These are phyloP conservation scores for Paedocypris micromegethes DNA, from an alignment of 2,797 vertebrate genomes.

Conservation along the genomic window DNA sequence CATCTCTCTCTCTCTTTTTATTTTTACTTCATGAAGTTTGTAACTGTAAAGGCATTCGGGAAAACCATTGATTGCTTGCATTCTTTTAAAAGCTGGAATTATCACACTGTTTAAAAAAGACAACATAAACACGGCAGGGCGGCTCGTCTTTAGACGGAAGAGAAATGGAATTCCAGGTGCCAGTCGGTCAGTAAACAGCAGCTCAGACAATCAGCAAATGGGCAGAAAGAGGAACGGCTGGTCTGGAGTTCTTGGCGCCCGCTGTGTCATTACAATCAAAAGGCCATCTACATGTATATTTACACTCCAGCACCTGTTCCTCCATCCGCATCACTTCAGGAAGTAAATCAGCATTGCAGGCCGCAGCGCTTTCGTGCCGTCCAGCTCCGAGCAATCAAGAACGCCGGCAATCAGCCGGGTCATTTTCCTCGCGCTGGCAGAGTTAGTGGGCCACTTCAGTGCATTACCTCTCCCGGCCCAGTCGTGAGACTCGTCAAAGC, in stretches of 20 bases:
- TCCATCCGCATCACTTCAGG: conserved; percentile 42
- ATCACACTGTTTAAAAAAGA: background rate
- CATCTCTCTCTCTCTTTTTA: no score
- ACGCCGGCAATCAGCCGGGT: conserved; percentile 27
- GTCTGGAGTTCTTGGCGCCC: conserved; percentile 29
- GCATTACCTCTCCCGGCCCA: conserved; percentile 33
- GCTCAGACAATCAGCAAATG: conserved; percentile 39
- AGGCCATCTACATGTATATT: conserved; percentile 47
- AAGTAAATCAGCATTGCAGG: conserved; percentile 44
- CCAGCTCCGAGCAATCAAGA: conserved; percentile 39
- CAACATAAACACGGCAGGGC: background rate
- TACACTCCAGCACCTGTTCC: conserved; percentile 42
- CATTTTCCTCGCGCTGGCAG: conserved; percentile 27
- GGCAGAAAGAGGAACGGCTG: conserved; percentile 14
- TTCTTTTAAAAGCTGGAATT: background rate
- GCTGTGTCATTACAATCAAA: conserved; percentile 49
- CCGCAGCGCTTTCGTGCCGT: conserved; percentile 10
- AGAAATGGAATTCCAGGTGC: conserved; percentile 16
- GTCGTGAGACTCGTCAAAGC: conserved; percentile 25
- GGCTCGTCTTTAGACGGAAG: background rate
- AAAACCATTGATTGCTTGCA: background rate
- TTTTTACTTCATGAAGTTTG: no score
- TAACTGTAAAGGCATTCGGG: background rate
- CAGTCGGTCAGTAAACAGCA: conserved; percentile 28
- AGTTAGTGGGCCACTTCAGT: conserved; percentile 35